Base-by-base conservation (phyloP, 2,888 invertebrate genomes). In the Exocentrus adspersus region DNA sequence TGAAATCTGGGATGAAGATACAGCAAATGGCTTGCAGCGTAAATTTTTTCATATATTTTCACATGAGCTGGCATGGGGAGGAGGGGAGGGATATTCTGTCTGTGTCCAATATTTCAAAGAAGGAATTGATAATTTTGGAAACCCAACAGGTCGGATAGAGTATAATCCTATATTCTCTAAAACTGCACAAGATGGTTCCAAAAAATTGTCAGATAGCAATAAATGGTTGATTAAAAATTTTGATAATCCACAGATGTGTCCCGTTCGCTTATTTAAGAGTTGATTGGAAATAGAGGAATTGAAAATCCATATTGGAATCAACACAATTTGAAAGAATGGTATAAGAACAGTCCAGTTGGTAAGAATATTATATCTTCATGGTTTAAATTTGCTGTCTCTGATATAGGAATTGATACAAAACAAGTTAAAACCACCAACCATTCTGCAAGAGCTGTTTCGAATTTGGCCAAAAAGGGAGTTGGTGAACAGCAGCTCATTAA, bases 391-490 rank as follows among this genome's bases (percentile, higher is more conserved):
- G 50, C 52, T 12, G 60, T 45, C 4, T 24, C 50, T 42, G 42
- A 24, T 16, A 45, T 45, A 28, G 60, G 60, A 60, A 43, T 52
- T 42, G 60, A 60, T 28, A 42, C 41, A 21, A 42, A 60, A 60
- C 42, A 60, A 28, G 14, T 42, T 21, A 60, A 60, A 60, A 50
- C 53, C 32, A 60, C 43, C 37, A 52, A 60, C 52, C 60, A 52
- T 20, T 41, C 42, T 42, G 3, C 24, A 9, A 48, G 20, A 48
- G 48, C 48, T 51, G 30, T 51, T 51, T 51, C 28, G 51, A 51
- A 51, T 51, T 51, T 51, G 51, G 51, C 32, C 32, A 51, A 51
- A 51, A 16, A 51, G 51, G 48, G 21, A 48, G 21, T 48, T 48
- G 48, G 21, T 48, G 20, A 48, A 48, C 48, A 48, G 24, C 12